phyloP scores from a whole-genome alignment of 2,888 invertebrate species.

The Minunthozetes semirufus region DNA sequence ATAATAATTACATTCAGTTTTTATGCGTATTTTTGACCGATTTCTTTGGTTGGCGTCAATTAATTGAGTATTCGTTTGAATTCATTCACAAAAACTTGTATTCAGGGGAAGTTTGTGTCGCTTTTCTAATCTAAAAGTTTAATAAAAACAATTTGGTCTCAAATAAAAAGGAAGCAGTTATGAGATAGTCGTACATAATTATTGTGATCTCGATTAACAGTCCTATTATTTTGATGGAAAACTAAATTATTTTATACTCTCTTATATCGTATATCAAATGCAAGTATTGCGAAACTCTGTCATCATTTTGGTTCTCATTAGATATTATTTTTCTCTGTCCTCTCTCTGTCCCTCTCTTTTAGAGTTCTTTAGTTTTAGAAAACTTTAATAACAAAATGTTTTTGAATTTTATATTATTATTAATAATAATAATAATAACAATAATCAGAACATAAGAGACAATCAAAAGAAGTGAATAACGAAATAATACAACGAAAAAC shows the following conservation, averaged over 20 bases:
- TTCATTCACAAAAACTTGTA: not conserved
- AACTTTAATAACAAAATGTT: not conserved
- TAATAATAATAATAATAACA: too few relatives aligned
- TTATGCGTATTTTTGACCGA: not conserved
- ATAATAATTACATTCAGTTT: not conserved
- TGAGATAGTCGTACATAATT: constrained; percentile 22
- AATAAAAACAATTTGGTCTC: not conserved
- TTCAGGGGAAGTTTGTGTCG: not conserved
- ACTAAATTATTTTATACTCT: not conserved
- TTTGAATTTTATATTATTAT: too few relatives aligned
- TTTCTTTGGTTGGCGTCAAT: not conserved
- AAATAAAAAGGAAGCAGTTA: constrained; percentile 22
- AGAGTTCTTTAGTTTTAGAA: not conserved
- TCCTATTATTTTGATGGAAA: constrained; percentile 5
- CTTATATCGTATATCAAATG: not conserved
- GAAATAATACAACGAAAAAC: not conserved
- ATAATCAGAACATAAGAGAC: too few relatives aligned
- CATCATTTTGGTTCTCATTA: not conserved
- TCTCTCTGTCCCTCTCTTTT: not conserved
- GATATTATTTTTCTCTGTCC: not conserved
- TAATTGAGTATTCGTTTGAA: too few relatives aligned
- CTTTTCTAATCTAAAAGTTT: not conserved
- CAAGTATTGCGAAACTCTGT: not conserved
- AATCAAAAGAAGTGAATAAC: not conserved
- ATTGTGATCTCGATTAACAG: constrained; percentile 21